Base-by-base conservation (phyloP, 1,140 invertebrate species). In the Drosophila miranda region DNA sequence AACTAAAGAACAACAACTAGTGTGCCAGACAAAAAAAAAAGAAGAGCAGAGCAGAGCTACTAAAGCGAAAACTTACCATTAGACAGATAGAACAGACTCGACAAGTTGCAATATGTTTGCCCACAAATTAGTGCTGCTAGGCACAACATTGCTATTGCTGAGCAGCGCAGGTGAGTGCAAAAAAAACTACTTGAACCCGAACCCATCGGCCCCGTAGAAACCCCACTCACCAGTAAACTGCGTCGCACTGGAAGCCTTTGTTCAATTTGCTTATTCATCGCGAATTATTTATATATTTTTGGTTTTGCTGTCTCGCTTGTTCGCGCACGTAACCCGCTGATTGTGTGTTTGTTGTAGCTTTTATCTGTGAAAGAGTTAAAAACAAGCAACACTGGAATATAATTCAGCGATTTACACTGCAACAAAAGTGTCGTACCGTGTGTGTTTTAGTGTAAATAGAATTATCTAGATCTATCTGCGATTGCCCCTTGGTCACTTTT, bases 181-280 rank as follows among this genome's bases (percentile, higher is more conserved):
- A 11, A 16, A 44, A 58, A 66, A 34, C 42, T 57, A 41, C 14
- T 5, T 3, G 6, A 50, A 19, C 21, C 2, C 23, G 23, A 23
- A 23, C 23, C 23, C 23, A 23, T 5, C 4, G 23, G 23, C 23
- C 23, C 23, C 23, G 23, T 43, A 16, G 21, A 21, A 7, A 21
- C 21, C 45, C 23, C 41, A 6, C 13, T 8, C 16, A 43, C 50
- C 26, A 51, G 38, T 44, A 62, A 72, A 49, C 30, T 66, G 60
- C 72, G 71, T 46, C 51, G 61, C 51, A 34, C 51, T 67, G 59
- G 21, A 71, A 59, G 54, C 70, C 81, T 84, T 84, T 84, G 81
- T 84, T 86, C 64, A 74, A 66, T 77, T 66, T 62, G 60, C 76
- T 69, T 66, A 62, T 81, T 81, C 81, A 84, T 86, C 77, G 80